Percentiles rank a stretch among this genome's conserved stretches.
Evolutionary conservation across 23 tunicate species (phyloP).

Genomic region (Styela clava): DNA sequence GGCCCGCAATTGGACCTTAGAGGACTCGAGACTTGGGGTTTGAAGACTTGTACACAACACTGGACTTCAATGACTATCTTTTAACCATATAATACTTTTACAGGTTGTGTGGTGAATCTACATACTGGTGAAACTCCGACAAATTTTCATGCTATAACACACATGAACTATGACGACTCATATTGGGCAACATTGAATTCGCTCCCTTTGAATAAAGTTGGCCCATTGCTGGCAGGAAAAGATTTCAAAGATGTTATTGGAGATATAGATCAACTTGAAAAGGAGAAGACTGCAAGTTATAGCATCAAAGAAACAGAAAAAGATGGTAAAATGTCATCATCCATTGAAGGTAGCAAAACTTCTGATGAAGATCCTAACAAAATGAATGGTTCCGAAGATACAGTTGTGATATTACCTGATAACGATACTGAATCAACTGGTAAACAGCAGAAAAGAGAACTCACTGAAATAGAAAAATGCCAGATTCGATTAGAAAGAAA

Average conservation of each 20-base stretch:
- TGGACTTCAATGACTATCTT: no score
- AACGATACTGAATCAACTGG: no score
- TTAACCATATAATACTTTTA: no score
- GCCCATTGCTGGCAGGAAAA: conserved; percentile 32
- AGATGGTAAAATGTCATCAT: no score
- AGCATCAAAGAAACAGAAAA: neutral
- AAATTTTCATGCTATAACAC: conserved; percentile 58
- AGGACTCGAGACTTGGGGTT: no score
- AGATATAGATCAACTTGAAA: neutral
- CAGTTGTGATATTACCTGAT: no score
- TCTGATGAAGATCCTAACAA: no score
- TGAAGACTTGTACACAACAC: no score
- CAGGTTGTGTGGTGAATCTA: conserved; percentile 64
- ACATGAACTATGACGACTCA: conserved; percentile 60
- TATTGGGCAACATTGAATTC: conserved; percentile 61
- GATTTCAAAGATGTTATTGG: conserved; percentile 20
- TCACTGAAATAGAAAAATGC: conserved; percentile 56
- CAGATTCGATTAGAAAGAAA: conserved; percentile 51
- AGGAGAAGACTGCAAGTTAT: neutral
- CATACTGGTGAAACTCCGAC: conserved; percentile 86
- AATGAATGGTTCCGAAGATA: no score
- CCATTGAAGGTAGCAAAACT: no score
- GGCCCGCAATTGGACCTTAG: no score
- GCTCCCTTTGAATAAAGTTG: conserved; percentile 56
- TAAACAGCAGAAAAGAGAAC: conserved; percentile 22